phyloP scores from a whole-genome alignment of 2,113 vertebrate species.

The Myanophis thanlyinensis region DNA sequence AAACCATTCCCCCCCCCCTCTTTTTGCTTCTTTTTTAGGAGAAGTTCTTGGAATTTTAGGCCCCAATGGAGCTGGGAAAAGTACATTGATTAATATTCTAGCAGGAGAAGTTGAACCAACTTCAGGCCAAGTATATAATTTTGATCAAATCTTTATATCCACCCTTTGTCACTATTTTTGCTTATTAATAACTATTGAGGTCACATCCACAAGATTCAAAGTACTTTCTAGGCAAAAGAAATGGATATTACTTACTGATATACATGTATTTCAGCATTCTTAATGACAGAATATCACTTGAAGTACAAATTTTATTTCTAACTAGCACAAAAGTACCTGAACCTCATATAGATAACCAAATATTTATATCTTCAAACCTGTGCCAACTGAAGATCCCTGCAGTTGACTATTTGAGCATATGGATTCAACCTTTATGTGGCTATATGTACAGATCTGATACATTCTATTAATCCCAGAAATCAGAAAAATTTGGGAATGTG shows the following conservation, averaged over 20 bases:
- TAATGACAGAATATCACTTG: neutral
- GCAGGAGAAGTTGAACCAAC: constrained; percentile 86
- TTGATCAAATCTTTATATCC: neutral
- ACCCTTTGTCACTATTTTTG: neutral
- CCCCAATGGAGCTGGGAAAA: constrained; percentile 95
- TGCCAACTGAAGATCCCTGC: neutral
- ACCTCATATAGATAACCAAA: neutral
- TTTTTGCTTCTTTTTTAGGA: constrained; percentile 68
- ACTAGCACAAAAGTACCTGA: neutral
- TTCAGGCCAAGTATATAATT: constrained; percentile 81
- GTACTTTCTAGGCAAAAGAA: neutral
- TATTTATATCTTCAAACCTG: neutral
- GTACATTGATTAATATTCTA: constrained; percentile 89
- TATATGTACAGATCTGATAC: neutral
- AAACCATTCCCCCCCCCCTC: neutral
- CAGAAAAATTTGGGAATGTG: neutral
- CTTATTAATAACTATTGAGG: neutral
- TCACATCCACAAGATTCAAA: neutral
- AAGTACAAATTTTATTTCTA: neutral
- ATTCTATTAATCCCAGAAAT: neutral
- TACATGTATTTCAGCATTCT: neutral
- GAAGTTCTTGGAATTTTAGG: constrained; percentile 93
- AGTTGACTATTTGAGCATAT: neutral
- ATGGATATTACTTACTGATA: neutral
- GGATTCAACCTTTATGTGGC: neutral